Conservation (phyloP, 2,113 vertebrate species). For the Mesembrinibis cayennensis region DNA sequence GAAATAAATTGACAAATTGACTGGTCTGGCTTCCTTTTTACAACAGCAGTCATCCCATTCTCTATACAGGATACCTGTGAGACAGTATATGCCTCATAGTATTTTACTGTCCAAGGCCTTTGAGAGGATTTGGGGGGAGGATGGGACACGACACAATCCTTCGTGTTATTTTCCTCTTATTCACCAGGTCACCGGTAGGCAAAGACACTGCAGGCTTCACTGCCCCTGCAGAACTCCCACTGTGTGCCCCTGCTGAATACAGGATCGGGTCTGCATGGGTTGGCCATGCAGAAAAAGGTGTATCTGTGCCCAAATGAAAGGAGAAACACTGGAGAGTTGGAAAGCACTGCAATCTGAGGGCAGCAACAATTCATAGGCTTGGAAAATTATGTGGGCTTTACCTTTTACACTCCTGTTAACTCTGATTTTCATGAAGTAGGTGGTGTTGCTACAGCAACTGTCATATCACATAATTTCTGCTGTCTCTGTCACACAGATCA, state of each 20-base stretch:
- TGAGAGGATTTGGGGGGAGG: not conserved
- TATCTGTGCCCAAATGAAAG: not conserved
- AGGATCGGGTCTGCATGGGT: not conserved
- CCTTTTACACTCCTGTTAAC: slow-evolving; percentile 69
- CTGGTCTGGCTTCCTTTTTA: not conserved
- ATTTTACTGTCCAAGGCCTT: not conserved
- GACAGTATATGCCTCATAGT: not conserved
- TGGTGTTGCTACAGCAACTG: slow-evolving; percentile 81
- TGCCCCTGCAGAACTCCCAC: not conserved
- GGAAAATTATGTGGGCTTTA: slow-evolving; percentile 62
- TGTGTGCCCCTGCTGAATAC: accelerated
- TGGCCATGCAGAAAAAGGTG: not conserved
- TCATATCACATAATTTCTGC: slow-evolving; percentile 72
- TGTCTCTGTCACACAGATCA: slow-evolving; percentile 68
- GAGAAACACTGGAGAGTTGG: not conserved
- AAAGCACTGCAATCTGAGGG: slow-evolving; percentile 43
- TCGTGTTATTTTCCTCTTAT: not conserved
- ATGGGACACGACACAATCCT: not conserved
- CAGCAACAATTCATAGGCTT: slow-evolving; percentile 26
- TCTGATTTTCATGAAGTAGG: slow-evolving; percentile 73
- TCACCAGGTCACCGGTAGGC: not conserved
- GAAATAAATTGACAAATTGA: not conserved
- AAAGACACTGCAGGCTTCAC: not conserved
- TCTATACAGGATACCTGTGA: not conserved
- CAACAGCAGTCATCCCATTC: not conserved